Conservation (phyloP, 2,888 invertebrate genomes). For the Nycteola revayana region DNA sequence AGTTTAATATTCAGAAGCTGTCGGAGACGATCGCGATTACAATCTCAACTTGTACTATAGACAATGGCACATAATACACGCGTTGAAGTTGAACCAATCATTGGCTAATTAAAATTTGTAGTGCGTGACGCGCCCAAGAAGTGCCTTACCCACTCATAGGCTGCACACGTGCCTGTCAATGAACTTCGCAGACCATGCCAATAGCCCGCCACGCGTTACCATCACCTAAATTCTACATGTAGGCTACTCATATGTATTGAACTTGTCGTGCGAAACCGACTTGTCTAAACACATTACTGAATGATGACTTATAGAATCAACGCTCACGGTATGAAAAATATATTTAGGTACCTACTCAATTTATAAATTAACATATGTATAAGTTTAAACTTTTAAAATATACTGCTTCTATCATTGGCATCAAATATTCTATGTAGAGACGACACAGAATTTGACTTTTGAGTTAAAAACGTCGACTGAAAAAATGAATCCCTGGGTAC, state of each 20-base stretch:
- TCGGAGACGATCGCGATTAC: conserved; percentile 53
- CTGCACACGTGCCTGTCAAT: conserved; percentile 80
- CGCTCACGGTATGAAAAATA: too few species aligned
- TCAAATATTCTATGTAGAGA: conserved; percentile 46
- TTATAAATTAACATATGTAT: neutral
- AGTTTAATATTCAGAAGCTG: conserved; percentile 60
- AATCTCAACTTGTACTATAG: conserved; percentile 56
- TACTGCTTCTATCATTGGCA: conserved; percentile 44
- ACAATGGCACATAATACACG: conserved; percentile 55
- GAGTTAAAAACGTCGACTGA: neutral
- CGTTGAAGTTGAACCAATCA: conserved; percentile 65
- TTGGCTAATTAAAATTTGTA: conserved; percentile 78
- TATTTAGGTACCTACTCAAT: too few species aligned
- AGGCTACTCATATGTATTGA: conserved; percentile 7
- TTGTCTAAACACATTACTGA: conserved; percentile 2
- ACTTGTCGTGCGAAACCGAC: conserved; percentile 14
- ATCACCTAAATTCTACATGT: conserved; percentile 38
- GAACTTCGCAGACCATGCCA: conserved; percentile 69
- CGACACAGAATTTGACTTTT: conserved; percentile 19
- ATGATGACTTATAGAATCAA: conserved; percentile 2
- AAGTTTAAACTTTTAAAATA: conserved; percentile 16
- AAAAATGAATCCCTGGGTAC: conserved; percentile 45
- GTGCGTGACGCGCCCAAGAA: conserved; percentile 73
- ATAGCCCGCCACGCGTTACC: conserved; percentile 52
- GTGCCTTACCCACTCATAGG: conserved; percentile 69